Evolutionary conservation across 1,140 invertebrate species (phyloP), one percentile per base, ranked within the genome.

Genomic region (Drosophila murphyi): DNA sequence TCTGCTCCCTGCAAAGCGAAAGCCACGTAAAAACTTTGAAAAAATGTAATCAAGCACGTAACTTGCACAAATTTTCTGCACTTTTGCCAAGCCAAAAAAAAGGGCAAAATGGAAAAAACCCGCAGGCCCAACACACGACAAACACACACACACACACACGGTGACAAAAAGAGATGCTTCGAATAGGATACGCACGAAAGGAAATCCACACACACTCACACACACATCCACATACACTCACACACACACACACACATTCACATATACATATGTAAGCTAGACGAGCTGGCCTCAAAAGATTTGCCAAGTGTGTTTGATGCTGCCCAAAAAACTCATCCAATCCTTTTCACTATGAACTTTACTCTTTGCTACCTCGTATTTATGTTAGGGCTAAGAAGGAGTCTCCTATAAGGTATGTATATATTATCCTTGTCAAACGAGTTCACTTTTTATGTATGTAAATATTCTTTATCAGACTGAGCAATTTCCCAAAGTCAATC

Each of bases 1-100:
- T 50, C 39, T 47, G 31, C 47, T 35, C 52, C 43, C 56, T 5
- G 37, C 48, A 72, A 71, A 80, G 51, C 31, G 35, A 56, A 59
- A 54, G 51, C 20, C 41, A 76, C 76, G 57, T 74, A 59, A 82
- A 74, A 83, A 86, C 43, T 86, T 85, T 62, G 70, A 78, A 78
- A 87, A 89, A 89, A 89, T 81, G 75, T 89, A 89, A 90, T 89
- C 85, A 89, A 89, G 85, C 85, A 89, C 85, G 86, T 90, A 89
- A 89, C 85, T 85, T 89, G 86, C 80, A 89, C 78, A 89, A 90
- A 89, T 90, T 89, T 88, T 88, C 85, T 88, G 86, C 85, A 88
- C 85, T 88, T 85, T 89, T 88, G 81, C 59, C 80, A 89, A 89
- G 74, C 71, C 80, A 78, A 77, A 39, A 56, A 48, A 65, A 65